A percentile compares a stretch with the other conserved stretches of the same genome.
Conservation (phyloP, 2,797 vertebrate genomes). For the Okamejei kenojei region DNA sequence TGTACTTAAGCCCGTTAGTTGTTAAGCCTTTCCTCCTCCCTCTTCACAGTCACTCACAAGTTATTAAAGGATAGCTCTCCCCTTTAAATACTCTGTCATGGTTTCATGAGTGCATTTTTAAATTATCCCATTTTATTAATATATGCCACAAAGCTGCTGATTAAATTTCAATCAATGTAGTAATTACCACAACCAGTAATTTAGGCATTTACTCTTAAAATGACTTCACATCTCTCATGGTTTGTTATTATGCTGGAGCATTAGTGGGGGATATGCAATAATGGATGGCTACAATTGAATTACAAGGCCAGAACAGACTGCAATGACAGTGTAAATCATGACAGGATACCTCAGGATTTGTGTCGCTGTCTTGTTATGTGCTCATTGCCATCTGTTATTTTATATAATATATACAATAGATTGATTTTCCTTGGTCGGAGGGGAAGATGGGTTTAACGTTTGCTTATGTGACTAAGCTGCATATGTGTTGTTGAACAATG, state of each 20-base stretch:
- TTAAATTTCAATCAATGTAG: slow-evolving; percentile 2
- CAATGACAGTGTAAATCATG: slow-evolving; percentile 8
- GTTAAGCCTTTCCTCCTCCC: neutral
- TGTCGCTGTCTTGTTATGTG: neutral
- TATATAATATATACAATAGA: slow-evolving; percentile 18
- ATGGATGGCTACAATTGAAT: neutral
- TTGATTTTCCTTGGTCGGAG: slow-evolving; percentile 21
- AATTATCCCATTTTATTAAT: neutral
- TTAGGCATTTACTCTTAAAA: neutral
- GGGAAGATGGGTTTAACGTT: neutral
- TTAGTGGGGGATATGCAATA: neutral
- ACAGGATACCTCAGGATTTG: neutral
- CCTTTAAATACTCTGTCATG: neutral
- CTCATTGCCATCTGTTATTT: slow-evolving; percentile 14
- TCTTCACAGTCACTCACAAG: neutral
- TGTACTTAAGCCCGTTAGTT: neutral
- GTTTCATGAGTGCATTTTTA: neutral
- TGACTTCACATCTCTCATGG: neutral
- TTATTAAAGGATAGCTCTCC: neutral
- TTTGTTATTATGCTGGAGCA: neutral
- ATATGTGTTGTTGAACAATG: neutral
- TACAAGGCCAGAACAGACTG: neutral
- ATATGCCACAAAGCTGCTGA: neutral
- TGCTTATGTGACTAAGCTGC: neutral
- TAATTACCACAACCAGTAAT: neutral